Conservation (phyloP, 2,113 vertebrate species). For the Mastomys natalensis region DNA sequence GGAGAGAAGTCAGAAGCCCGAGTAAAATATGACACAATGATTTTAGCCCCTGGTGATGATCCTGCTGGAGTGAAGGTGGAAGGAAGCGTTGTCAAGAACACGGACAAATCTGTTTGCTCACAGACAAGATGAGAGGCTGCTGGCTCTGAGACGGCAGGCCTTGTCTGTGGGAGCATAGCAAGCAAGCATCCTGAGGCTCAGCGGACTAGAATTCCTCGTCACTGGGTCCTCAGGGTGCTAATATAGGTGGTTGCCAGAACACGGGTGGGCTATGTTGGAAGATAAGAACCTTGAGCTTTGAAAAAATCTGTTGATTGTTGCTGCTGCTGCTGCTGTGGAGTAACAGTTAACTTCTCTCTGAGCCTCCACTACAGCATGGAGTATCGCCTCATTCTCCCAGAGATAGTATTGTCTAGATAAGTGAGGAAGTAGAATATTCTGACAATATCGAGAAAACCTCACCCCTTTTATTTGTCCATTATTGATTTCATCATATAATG, state of each 20-base stretch:
- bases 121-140: neutral
- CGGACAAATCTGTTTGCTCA: neutral
- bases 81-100: neutral
- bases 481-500: neutral
- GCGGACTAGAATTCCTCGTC: neutral
- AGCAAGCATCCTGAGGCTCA: neutral
- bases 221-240: neutral
- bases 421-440: neutral
- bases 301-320: neutral
- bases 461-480: neutral
- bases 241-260: neutral
- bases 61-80: neutral
- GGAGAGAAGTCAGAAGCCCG: neutral
- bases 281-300: neutral
- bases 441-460: neutral
- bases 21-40: neutral
- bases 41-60: neutral
- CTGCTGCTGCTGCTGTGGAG: neutral
- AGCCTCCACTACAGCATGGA: neutral
- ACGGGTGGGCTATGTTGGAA: neutral
- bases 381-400: neutral
- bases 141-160: neutral
- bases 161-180: neutral
- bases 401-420: neutral
- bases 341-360: conserved; percentile 2